These are phyloP conservation scores for Octodonta nipae DNA, from an alignment of 2,888 invertebrate species.

Conservation along the genomic window DNA sequence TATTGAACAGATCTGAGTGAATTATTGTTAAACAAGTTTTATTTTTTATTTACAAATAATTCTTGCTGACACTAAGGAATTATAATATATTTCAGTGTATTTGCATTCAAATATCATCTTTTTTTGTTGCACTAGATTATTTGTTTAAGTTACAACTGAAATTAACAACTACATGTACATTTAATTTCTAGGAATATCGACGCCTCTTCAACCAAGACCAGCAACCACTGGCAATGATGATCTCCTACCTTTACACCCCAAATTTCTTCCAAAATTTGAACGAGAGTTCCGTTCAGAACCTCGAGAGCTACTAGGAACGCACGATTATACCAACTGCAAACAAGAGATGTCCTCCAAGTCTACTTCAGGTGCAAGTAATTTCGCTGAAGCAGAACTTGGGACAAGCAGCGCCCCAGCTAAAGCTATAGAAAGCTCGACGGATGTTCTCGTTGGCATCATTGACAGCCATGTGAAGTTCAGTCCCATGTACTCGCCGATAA, in stretches of 20 bases:
- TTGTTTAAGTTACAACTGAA: too few species aligned
- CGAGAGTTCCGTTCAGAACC: constrained; percentile 41
- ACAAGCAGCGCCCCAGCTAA: constrained; percentile 26
- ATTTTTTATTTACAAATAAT: too few species aligned
- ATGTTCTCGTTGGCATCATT: constrained; percentile 30
- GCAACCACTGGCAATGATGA: constrained; percentile 54
- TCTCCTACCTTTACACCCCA: constrained; percentile 60
- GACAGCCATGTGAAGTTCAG: constrained; percentile 29
- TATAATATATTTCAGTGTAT: too few species aligned
- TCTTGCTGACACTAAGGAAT: too few species aligned
- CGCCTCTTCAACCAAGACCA: constrained; percentile 55
- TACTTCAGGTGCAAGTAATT: constrained; percentile 18
- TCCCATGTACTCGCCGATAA: too few species aligned
- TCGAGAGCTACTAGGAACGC: constrained; percentile 21
- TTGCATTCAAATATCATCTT: too few species aligned
- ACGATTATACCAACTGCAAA: constrained; percentile 32
- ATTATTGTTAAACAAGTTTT: too few species aligned
- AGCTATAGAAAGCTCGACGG: constrained; percentile 31
- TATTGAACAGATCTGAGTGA: too few species aligned
- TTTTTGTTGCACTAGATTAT: too few species aligned
- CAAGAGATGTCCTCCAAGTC: constrained; percentile 17
- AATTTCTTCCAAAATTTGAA: constrained; percentile 46
- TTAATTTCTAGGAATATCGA: too few species aligned
- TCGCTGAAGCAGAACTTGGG: constrained; percentile 23
- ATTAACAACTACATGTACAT: too few species aligned